A percentile compares a stretch with the other conserved stretches of the same genome.
These are phyloP conservation scores for Lipophrys pholis DNA, from an alignment of 2,113 vertebrate species.

Conservation along the genomic window DNA sequence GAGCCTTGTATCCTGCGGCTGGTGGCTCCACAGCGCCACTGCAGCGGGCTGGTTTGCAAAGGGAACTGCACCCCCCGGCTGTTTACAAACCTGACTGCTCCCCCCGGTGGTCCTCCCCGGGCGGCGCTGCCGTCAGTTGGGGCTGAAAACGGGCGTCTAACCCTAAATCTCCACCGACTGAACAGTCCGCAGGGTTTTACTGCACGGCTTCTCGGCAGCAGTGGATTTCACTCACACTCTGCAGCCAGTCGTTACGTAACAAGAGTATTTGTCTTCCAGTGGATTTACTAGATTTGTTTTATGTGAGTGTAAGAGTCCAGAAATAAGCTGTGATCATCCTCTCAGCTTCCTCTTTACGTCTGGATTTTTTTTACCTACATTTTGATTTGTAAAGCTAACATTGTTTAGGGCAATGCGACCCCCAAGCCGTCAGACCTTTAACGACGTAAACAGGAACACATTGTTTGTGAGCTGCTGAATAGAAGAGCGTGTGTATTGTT, in stretches of 20 bases:
- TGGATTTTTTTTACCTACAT: too few species aligned
- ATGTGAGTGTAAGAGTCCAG: background rate
- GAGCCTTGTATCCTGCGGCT: slow-evolving; percentile 7
- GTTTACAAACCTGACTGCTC: slow-evolving; percentile 49
- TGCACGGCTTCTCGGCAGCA: slow-evolving; percentile 24
- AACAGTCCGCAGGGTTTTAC: slow-evolving; percentile 34
- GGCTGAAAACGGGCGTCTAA: slow-evolving; percentile 2
- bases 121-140: background rate
- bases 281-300: background rate
- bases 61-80: slow-evolving; percentile 53
- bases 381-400: too few species aligned
- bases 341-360: too few species aligned
- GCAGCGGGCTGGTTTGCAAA: slow-evolving; percentile 40
- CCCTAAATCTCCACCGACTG: slow-evolving; percentile 28
- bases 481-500: background rate
- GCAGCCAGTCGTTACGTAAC: background rate
- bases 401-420: too few species aligned
- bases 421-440: too few species aligned
- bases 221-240: background rate
- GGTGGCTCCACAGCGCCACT: slow-evolving; percentile 69
- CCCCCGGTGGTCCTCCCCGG: background rate
- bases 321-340: too few species aligned
- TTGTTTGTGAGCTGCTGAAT: background rate
- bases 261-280: background rate
- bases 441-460: too few species aligned